Base-by-base conservation (phyloP, 2,888 invertebrate species). In the Polydrusus cervinus region DNA sequence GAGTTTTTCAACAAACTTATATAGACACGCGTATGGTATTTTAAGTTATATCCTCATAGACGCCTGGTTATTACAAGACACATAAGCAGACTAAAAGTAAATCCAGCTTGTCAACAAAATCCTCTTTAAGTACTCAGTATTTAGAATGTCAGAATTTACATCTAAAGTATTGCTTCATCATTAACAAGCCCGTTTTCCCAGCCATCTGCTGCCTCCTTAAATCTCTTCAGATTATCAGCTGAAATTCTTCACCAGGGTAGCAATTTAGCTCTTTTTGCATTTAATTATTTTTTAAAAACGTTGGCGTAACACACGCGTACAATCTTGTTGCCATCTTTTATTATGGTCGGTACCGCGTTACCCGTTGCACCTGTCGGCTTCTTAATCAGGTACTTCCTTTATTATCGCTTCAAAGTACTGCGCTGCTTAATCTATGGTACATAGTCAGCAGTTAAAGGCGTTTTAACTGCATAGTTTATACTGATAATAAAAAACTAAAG, bases 301-400 rank as follows among this genome's bases (percentile, higher is more conserved):
- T 57, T 65, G 71, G 57, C 65, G 45, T 53, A 64, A 64, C 64
- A 71, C 65, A 71, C 71, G 71, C 64, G 71, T 65, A 14, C 71
- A 71, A 71, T 71, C 71, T 57, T 55, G 71, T 64, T 71, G 55
- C 64, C 64, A 71, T 71, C 71, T 71, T 71, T 71, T 71, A 71
- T 71, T 71, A 71, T 70, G 38, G 49, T 8, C 55, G 65, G 67
- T 47, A 72, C 72, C 67, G 55, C 45, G 72, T 72, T 67, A 71
- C 67, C 49, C 51, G 57, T 65, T 60, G 61, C 72, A 72, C 72
- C 72, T 72, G 72, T 72, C 67, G 49, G 47, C 40, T 67, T 67
- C 67, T 61, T 72, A 72, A 72, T 72, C 72, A 67, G 72, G 40
- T 67, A 72, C 72, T 72, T 72, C 72, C 72, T 72, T 61, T 65